Evolutionary conservation across 2,113 vertebrate genomes (phyloP).

Genomic region (Rana temporaria): DNA sequence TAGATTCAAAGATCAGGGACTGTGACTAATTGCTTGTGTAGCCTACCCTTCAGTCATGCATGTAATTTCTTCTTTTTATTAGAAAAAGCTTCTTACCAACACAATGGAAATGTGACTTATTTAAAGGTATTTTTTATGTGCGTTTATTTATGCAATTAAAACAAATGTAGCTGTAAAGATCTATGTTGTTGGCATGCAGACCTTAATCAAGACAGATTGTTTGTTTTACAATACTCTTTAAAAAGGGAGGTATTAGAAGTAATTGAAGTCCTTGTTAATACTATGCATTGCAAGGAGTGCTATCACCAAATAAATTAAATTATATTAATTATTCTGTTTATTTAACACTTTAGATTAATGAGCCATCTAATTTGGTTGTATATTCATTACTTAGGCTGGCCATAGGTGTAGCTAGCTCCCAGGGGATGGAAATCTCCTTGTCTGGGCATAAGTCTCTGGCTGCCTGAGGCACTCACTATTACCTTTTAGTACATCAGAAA

Average conservation of each 20-base stretch:
- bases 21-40: too few species aligned
- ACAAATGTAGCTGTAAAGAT: background rate
- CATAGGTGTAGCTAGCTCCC: too few species aligned
- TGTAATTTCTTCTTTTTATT: too few species aligned
- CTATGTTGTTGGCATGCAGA: background rate
- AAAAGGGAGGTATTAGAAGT: slow-evolving; percentile 6
- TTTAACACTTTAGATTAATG: slow-evolving; percentile 32
- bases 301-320: slow-evolving; percentile 19
- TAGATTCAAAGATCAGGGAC: background rate
- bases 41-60: too few species aligned
- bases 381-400: too few species aligned
- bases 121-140: too few species aligned
- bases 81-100: background rate
- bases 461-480: too few species aligned
- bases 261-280: slow-evolving; percentile 42
- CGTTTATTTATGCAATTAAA: too few species aligned
- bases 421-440: too few species aligned
- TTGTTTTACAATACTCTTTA: slow-evolving; percentile 17
- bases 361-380: slow-evolving; percentile 5
- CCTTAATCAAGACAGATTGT: slow-evolving; percentile 5
- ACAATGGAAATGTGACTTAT: background rate
- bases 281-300: slow-evolving; percentile 20
- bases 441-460: too few species aligned
- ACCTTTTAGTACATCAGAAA: too few species aligned
- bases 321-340: slow-evolving; percentile 26